These are phyloP conservation scores for Lacerta agilis DNA, from an alignment of 2,797 vertebrate species.

Conservation along the genomic window DNA sequence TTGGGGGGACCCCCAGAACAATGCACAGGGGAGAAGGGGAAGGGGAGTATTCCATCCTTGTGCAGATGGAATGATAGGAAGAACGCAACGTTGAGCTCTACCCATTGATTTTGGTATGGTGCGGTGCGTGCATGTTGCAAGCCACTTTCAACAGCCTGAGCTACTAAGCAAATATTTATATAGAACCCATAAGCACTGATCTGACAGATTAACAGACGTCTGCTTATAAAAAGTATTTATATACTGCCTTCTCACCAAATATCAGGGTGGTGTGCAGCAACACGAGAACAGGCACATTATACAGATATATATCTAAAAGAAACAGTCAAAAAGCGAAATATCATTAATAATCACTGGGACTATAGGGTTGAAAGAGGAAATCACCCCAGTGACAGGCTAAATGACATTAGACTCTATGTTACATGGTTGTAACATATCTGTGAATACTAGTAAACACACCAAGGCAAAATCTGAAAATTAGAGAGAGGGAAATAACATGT, in stretches of 20 bases:
- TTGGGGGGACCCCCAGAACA: no score
- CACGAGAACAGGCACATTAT: no score
- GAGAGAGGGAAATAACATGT: neutral
- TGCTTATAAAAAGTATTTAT: neutral
- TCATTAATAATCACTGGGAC: neutral
- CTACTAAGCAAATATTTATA: neutral
- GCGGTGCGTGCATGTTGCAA: neutral
- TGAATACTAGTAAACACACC: neutral
- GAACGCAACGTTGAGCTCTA: no score
- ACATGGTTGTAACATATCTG: slow-evolving; percentile 37
- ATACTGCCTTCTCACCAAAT: no score
- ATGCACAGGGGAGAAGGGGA: no score
- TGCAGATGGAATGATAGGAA: no score
- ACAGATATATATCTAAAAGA: neutral
- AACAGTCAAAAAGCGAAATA: neutral
- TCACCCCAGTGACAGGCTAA: slow-evolving; percentile 33
- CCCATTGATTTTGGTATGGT: neutral
- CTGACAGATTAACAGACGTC: slow-evolving; percentile 66
- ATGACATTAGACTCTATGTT: slow-evolving; percentile 40
- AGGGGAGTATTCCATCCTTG: no score
- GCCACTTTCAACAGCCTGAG: neutral
- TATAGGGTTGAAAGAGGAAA: slow-evolving; percentile 44
- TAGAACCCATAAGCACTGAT: neutral
- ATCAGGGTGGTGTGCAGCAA: no score
- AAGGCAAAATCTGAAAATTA: slow-evolving; percentile 23